Evolutionary conservation across 2,888 invertebrate genomes (phyloP).

Genomic region (Mylabris sibirica): DNA sequence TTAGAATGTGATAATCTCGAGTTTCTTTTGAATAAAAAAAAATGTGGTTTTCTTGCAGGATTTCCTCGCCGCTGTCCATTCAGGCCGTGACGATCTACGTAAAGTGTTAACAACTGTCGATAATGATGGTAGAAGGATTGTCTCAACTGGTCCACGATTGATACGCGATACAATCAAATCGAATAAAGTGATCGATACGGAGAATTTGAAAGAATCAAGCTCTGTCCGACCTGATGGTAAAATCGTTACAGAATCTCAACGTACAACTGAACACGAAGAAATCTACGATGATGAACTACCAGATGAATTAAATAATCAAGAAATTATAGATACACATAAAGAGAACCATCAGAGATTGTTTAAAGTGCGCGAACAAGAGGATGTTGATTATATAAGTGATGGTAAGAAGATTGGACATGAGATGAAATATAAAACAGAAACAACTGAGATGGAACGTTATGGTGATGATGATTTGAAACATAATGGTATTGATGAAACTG

Average conservation of each 20-base stretch:
- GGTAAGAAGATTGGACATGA: constrained; percentile 83
- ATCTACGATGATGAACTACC: constrained; percentile 81
- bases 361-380: constrained; percentile 80
- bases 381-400: constrained; percentile 83
- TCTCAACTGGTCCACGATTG: constrained; percentile 74
- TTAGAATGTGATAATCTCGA: too few relatives aligned
- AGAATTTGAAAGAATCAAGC: constrained; percentile 80
- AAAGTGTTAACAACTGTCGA: constrained; percentile 69
- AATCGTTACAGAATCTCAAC: constrained; percentile 84
- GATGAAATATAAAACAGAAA: constrained; percentile 82
- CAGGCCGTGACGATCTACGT: constrained; percentile 73
- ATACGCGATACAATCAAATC: constrained; percentile 79
- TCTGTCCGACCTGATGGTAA: constrained; percentile 83
- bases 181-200: constrained; percentile 85
- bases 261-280: constrained; percentile 85
- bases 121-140: constrained; percentile 65
- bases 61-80: constrained; percentile 75
- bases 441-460: constrained; percentile 79
- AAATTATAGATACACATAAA: constrained; percentile 60
- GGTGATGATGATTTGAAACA: constrained; percentile 63
- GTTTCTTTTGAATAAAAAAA: too few relatives aligned
- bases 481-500: constrained; percentile 70
- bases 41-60: constrained; percentile 74
- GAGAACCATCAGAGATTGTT: constrained; percentile 66
- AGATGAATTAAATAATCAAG: constrained; percentile 60